These are phyloP conservation scores for Scomberomorus guttatus DNA, from an alignment of 2,797 vertebrate species.

Conservation along the genomic window DNA sequence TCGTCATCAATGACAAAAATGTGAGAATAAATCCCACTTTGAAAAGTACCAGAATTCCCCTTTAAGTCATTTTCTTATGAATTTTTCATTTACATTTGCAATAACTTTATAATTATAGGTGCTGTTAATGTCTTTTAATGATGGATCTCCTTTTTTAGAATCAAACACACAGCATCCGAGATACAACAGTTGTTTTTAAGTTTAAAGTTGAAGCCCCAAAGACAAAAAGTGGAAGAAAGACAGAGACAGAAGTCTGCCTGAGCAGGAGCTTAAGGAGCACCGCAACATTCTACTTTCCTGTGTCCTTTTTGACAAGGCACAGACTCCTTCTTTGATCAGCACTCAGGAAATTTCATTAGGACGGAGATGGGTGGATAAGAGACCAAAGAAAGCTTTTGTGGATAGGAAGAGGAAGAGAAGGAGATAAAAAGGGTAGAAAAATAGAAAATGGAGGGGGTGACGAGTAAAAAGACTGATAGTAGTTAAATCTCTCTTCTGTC, in stretches of 20 bases:
- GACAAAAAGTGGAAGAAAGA: slow-evolving; percentile 37
- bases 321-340: slow-evolving; percentile 78
- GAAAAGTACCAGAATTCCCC: neutral
- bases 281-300: slow-evolving; percentile 62
- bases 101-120: neutral
- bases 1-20: neutral
- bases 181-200: slow-evolving; percentile 7
- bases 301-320: slow-evolving; percentile 68
- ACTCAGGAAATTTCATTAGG: slow-evolving; percentile 83
- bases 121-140: neutral
- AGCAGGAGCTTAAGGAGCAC: slow-evolving; percentile 53
- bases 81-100: neutral
- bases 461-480: slow-evolving; percentile 14
- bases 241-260: slow-evolving; percentile 44
- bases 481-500: slow-evolving; percentile 28
- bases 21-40: neutral
- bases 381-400: slow-evolving; percentile 67
- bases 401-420: slow-evolving; percentile 62
- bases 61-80: neutral
- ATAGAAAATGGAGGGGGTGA: slow-evolving; percentile 24
- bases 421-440: slow-evolving; percentile 63
- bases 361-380: slow-evolving; percentile 76
- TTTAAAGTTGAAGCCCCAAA: neutral
- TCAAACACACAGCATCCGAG: neutral
- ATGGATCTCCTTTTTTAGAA: neutral